Evolutionary conservation across 2,113 vertebrate genomes (phyloP), one percentile per base, ranked within the genome.

Genomic region (Blennius ocellaris): DNA sequence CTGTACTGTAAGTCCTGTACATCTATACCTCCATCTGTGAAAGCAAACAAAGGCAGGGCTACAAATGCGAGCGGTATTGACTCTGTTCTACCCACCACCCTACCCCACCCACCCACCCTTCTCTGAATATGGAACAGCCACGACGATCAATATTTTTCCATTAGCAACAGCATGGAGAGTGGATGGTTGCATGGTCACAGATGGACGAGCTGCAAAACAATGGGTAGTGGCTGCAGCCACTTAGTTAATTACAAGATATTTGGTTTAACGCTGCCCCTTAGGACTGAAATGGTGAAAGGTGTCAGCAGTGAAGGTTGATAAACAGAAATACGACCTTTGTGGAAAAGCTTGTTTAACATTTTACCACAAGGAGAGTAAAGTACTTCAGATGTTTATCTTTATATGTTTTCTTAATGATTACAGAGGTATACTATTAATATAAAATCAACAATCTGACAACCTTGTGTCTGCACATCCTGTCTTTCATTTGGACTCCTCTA

Each of bases 111-210:
- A 11, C 21, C 21, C 21, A 30, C 21, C 21, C 66, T 30, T 51
- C 67, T 72, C 70, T 84, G 78, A 89, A 91, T 91, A 85, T 88
- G 83, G 84, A 89, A 82, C 81, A 85, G 67, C 8, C 14, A 39
- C 55, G 79, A 39, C 55, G 79, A 94, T 94, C 92, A 88, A 92
- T 93, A 90, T 76, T 82, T 87, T 88, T 93, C 93, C 92, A 94
- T 93, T 93, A 93, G 90, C 82, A 58, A 50, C 83, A 77, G 73
- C 70, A 36, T 66, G 38, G 56, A 76, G 88, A 90, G 86, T 86
- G 88, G 87, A 81, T 39, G 80, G 70, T 56, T 58, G 64, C 69
- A 40, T 71, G 72, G 80, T 83, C 82, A 87, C 82, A 85, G 88
- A 87, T 85, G 90, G 81, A 49, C 38, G 3, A 39, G 54, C 76